Base-by-base conservation (phyloP, 2,888 invertebrate genomes). In the Pristionchus fissidentatus region DNA sequence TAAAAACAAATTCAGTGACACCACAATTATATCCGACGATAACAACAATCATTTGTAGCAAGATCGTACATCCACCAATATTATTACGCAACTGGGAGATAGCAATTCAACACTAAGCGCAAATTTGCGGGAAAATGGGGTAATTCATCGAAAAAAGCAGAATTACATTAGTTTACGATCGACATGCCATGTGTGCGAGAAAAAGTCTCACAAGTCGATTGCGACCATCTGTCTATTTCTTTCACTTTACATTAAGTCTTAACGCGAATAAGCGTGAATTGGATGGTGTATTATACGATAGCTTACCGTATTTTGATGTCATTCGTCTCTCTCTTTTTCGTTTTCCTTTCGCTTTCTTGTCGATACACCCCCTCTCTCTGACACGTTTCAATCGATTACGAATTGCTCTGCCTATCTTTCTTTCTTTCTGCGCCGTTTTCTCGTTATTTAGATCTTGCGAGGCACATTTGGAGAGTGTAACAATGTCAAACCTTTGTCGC, bases 301-400 rank as follows among this genome's bases (percentile, higher is more conserved):
- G 29, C 10, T 1, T 62, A 62, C 60, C 60, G 60, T 62, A 62
- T 10, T 62, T 60, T 60, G 13, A 29, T 60, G 32, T 60, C 32
- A 29, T 10, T 62, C 60, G 29, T 32, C 32, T 32, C 32, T 32
- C 60, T 32, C 60, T 62, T 35, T n/a, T 62, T 62, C 60, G 32
- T 35, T 32, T 62, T 29, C 60, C 60, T 35, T 57, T 57, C 57
- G 8, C 57, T 57, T 57, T n/a, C n/a, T 57, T 57, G 60, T 62
- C 60, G 60, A 62, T 29, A 62, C 60, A 32, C 15, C 60, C 60
- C 26, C n/a, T n/a, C 60, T 62, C 60, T 19, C 29, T 62, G 60
- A 62, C 60, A 62, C 60, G 60, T 62, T 62, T 62, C 60, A 62
- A 62, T 62, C 60, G 60, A 62, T 62, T 62, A 15, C 35, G 35